Base-by-base conservation (phyloP, 2,113 vertebrate genomes). In the Nothocercus nigrocapillus region DNA sequence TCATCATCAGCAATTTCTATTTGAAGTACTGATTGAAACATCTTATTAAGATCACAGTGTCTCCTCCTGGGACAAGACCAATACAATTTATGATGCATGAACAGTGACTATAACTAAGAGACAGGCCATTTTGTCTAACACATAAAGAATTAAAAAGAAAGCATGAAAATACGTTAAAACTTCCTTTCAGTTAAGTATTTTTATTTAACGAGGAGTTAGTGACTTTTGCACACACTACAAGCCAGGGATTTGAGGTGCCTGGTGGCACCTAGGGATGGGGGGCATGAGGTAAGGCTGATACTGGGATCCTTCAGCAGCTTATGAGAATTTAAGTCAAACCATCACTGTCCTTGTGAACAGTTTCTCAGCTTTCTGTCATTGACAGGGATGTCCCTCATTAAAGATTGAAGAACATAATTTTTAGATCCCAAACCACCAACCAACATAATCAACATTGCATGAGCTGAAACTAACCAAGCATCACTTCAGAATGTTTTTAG, bases 381-480 rank as follows among this genome's bases (percentile, higher is more conserved):
- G 58, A 45, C 77, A 87, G 25, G 19, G 28, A 82, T 72, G 16
- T 24, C 58, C 82, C 64, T 89, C 58, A 82, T 82, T 84, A 89
- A 92, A 92, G 36, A 91, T 4, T 74, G 32, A 92, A 44, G 74
- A 78, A 9, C 5, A 6, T 47, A 21, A 64, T 44, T 94, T 93
- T 73, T 69, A 66, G 56, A 62, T 84, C 58, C 51, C 34, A 73
- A 90, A 82, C 30, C 61, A 89, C 62, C 5, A 75, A 40, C 15
- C 3, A 28, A 68, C 59, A 19, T 42, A 76, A 84, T 69, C 68
- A 89, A 93, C 20, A 51, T 13, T 82, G 28, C 42, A 92, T 68
- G 47, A 93, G 77, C 42, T 44, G 77, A 82, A 93, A 93, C 66
- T 56, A 89, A 84, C 72, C 58, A 87, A 76, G 53, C 62, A 64